Conservation (phyloP, 2,888 invertebrate genomes). For the Pharmacophagus antenor region DNA sequence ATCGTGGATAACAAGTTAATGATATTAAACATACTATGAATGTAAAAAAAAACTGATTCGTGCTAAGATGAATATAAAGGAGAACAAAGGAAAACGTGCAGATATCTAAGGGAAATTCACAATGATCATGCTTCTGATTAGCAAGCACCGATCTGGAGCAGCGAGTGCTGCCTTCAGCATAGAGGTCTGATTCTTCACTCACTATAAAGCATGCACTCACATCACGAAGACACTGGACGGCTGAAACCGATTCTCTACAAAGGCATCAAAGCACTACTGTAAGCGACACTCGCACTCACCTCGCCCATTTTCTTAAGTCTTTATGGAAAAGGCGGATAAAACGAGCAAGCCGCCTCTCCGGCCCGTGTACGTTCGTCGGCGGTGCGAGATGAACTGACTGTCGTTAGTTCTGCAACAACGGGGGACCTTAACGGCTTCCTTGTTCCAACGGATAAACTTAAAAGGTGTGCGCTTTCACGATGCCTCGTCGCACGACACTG, state of each 20-base stretch:
- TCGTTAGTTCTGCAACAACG: conserved; percentile 80
- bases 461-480: conserved; percentile 76
- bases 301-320: conserved; percentile 80
- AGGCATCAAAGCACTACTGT: conserved; percentile 73
- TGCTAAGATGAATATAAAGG: conserved; percentile 36
- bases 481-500: conserved; percentile 74
- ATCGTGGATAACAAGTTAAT: conserved; percentile 4
- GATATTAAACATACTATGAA: conserved; percentile 28
- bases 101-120: conserved; percentile 41
- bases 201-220: conserved; percentile 66
- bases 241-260: conserved; percentile 53
- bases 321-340: conserved; percentile 74
- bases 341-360: conserved; percentile 74
- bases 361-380: conserved; percentile 74
- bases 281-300: conserved; percentile 75
- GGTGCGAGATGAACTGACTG: conserved; percentile 72
- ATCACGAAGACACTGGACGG: conserved; percentile 67
- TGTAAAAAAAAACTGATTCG: conserved; percentile 34
- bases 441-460: conserved; percentile 74
- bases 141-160: conserved; percentile 57
- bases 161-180: conserved; percentile 39
- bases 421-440: conserved; percentile 73
- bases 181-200: conserved; percentile 53
- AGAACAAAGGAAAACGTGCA: conserved; percentile 62
- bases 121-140: conserved; percentile 43